Evolutionary conservation across 2,888 invertebrate species (phyloP), one percentile per base, ranked within the genome.

Genomic region (Limulus polyphemus): DNA sequence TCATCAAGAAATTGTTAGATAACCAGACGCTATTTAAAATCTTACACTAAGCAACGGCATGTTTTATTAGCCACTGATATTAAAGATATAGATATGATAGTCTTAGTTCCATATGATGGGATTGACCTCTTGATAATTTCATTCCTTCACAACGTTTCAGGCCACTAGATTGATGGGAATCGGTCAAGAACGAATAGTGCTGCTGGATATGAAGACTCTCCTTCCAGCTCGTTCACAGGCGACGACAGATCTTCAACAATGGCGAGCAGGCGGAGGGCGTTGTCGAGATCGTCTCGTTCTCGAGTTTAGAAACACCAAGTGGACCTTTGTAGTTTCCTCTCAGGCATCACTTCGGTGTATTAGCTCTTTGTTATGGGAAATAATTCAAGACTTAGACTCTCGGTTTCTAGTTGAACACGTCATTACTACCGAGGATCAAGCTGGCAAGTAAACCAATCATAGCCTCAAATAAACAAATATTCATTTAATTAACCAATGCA

Each of bases 261-360:
- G 83, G 83, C 76, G 82, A 63, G 79, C 81, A 51, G 81, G 82
- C n/a, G 81, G 81, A 47, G 82, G 83, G 11, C 78, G 81, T 60
- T 79, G 79, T 64, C 82, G 82, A 74, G 82, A 83, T 74, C 79
- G 82, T 64, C 74, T 83, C 58, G 77, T 80, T 62, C 75, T 83
- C 65, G 83, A 83, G 72, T 83, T 83, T 74, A 77, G 82, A 55
- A 81, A 80, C 63, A 78, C 81, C 66, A 80, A 82, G 73, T 81
- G 81, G 81, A 78, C 78, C 72, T 71, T 80, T 75, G 73, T 80
- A 75, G 79, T 79, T 72, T 77, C 82, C 58, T 79, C 82, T 59
- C 78, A 80, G 66, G 80, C 80, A 73, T 79, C 81, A 68, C 74
- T 80, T 57, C 77, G 79, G 55, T 76, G 77, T 62, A 75, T 77